Base-by-base conservation (phyloP, 2,113 vertebrate species). In the Anhinga anhinga region DNA sequence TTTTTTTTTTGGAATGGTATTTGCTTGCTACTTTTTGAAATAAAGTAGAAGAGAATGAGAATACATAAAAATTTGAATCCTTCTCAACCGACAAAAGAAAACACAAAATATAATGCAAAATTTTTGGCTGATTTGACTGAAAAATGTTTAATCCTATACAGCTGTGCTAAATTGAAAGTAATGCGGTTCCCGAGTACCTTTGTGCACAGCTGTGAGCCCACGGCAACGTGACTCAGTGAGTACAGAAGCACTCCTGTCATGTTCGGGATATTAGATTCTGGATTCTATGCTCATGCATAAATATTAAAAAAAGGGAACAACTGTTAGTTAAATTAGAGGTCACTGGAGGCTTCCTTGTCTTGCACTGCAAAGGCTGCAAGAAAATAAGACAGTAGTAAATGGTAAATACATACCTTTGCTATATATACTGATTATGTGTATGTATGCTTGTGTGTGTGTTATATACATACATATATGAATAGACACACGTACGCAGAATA, bases 1-100 rank as follows among this genome's bases (percentile, higher is more conserved):
- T 94, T 85, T 89, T 86, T 93, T 86, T 94, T 96, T 93, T 96
- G 30, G 70, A 95, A 73, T 50, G 23, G 76, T 83, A 58, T 56
- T 89, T 63, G 42, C 90, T 91, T 91, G 81, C 82, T 93, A 88
- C 66, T 96, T 94, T 93, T 90, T 86, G 66, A 95, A 96, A 91
- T 88, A 73, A 93, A 89, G n/a, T 91, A 77, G 58, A 80, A 90
- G 25, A 92, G 36, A 94, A 93, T 42, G 22, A 82, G 36, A 77
- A 76, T 85, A 44, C 44, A 73, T 34, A 58, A 92, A 91, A 93
- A 74, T 56, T 7, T 49, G 44, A 93, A 85, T 69, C 30, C 58
- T 66, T 90, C 44, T 70, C 40, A 73, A 69, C 34, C 3, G 6
- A 50, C 66, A 86, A 87, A 95, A 87, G 52, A 85, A 74, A 91